Base-by-base conservation (phyloP, 37 sponge, comb jelly and placozoan species). In the Ianthella basta region DNA sequence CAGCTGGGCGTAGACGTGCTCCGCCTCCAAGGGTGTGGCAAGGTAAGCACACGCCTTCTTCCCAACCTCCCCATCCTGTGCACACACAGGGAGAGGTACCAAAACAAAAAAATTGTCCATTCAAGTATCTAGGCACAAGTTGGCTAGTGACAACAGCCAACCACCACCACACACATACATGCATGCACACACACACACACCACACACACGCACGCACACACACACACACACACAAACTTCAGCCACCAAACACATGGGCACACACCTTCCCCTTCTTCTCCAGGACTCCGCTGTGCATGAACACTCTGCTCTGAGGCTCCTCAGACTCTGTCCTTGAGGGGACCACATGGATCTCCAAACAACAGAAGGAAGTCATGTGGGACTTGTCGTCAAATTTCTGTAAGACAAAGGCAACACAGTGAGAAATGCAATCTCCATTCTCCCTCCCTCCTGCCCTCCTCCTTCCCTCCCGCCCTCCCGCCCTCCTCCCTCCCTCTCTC, bases 11-110 rank as follows among this genome's bases (percentile, higher is more conserved):
- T 91, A 96, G 53, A 88, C 89, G n/a, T 88, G 65, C 70, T 96
- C 97, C 59, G 86, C 90, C 67, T 96, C 94, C 79, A 91, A 77
- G 16, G 85, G 86, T 18, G 91, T 72, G 69, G 56, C 56, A 24
- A 91, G 61, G 74, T 93, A 96, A 66, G 87, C 89, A 85, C 95
- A 93, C 89, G 91, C 94, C 29, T 65, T 82, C 83, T 74, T 87
- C 8, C 91, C 91, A 34, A 83, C 33, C 21, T 81, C 83, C 21
- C 94, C 94, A 84, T 65, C 64, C 93, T 93, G 61, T 27, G n/a
- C 25, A 44, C 3, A 44, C 50, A 44, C 50, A 44, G 6, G 8
- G 6, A 44, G 3, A 8, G 3, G 8, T 3, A 3, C 3, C 50
- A 44, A n/a, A 44, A 44, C 50, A 44, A 3, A 44, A 14, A 30